These are phyloP conservation scores for Thalassophryne amazonica DNA, from an alignment of 2,797 vertebrate genomes.

Conservation along the genomic window DNA sequence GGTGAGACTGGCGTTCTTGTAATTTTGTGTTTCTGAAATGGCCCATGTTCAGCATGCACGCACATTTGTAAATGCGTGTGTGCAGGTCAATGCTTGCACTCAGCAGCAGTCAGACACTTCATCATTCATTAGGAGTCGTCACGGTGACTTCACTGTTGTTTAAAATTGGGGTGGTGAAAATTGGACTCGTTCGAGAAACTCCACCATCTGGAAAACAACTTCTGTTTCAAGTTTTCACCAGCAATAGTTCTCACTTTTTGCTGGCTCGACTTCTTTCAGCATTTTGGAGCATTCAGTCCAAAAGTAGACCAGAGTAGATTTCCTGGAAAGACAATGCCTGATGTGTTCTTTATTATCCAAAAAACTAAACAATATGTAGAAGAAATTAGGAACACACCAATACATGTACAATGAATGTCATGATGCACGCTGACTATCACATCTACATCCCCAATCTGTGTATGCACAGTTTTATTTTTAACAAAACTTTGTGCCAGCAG, in stretches of 20 bases:
- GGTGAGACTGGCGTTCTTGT: slow-evolving; percentile 34
- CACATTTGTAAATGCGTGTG: slow-evolving; percentile 4
- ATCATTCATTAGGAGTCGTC: slow-evolving; percentile 7
- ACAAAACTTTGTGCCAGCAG: too few species aligned
- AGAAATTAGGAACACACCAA: too few species aligned
- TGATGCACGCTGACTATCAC: too few species aligned
- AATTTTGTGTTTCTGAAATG: slow-evolving; percentile 18
- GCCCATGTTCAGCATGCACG: neutral
- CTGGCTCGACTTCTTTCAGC: neutral
- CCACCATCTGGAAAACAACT: slow-evolving; percentile 16
- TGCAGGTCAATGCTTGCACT: neutral
- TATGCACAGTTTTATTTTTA: too few species aligned
- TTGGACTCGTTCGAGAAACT: neutral
- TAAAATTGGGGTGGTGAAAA: slow-evolving; percentile 12
- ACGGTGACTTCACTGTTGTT: slow-evolving; percentile 7
- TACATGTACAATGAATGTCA: too few species aligned
- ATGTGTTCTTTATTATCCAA: too few species aligned
- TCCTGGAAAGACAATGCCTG: neutral
- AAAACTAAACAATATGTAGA: too few species aligned
- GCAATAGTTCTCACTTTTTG: neutral
- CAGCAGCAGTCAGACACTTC: slow-evolving; percentile 25
- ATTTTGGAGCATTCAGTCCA: neutral
- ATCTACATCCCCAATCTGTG: too few species aligned
- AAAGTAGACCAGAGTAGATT: neutral
- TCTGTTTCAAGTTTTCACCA: neutral